phyloP scores from a whole-genome alignment of 2,113 vertebrate species.

The Planiliza haematocheilus region DNA sequence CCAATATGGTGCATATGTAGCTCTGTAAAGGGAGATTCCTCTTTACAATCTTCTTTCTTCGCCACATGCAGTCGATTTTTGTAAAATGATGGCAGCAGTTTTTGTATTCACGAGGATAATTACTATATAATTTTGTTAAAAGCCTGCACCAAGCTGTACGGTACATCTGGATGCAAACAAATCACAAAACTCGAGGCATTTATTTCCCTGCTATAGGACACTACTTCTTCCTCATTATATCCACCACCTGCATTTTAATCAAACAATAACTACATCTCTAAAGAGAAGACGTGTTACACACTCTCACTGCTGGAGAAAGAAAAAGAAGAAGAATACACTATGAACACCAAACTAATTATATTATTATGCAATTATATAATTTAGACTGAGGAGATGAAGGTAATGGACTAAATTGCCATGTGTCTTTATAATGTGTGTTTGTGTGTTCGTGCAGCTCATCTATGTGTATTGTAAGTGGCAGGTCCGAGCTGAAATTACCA shows the following conservation, averaged over 20 bases:
- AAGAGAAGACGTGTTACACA: conserved; percentile 19
- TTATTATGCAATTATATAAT: conserved; percentile 59
- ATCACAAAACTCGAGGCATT: conserved; percentile 29
- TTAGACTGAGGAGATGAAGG: conserved; percentile 45
- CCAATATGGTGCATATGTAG: neutral
- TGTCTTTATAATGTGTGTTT: conserved; percentile 7
- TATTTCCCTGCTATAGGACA: conserved; percentile 27
- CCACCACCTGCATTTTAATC: conserved; percentile 58
- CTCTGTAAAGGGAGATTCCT: neutral
- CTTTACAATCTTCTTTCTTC: conserved; percentile 3
- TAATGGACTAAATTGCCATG: conserved; percentile 43
- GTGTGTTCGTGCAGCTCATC: conserved; percentile 3
- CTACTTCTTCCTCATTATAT: conserved; percentile 53
- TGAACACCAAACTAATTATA: conserved; percentile 47
- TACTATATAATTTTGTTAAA: conserved; percentile 60
- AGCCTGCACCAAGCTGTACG: conserved; percentile 41
- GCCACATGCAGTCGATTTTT: neutral
- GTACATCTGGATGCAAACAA: conserved; percentile 68
- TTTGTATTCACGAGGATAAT: conserved; percentile 55
- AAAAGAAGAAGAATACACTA: conserved; percentile 23
- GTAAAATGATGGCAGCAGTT: conserved; percentile 32
- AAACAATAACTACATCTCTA: conserved; percentile 51
- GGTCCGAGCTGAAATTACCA: conserved; percentile 5
- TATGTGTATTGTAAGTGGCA: neutral
- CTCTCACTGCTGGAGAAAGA: neutral